A percentile compares a stretch with the other conserved stretches of the same genome.
phyloP scores from a whole-genome alignment of 2,797 vertebrate species.

The Buceros bicornis region DNA sequence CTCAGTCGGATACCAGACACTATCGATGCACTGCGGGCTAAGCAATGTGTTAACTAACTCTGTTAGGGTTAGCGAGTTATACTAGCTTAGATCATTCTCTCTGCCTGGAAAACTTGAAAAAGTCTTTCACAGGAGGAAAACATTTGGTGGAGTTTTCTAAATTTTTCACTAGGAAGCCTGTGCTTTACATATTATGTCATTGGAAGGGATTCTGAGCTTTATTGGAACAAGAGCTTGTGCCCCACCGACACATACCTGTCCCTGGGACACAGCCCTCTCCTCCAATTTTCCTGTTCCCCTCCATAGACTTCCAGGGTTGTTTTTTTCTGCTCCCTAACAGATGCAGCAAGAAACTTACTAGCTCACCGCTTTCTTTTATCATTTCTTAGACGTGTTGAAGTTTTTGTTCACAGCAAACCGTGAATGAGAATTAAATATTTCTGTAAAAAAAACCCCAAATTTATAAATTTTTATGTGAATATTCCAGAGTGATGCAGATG shows the following conservation, averaged over 20 bases:
- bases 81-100: background rate
- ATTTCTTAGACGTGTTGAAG: slow-evolving; percentile 43
- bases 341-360: slow-evolving; percentile 43
- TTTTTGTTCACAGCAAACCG: slow-evolving; percentile 40
- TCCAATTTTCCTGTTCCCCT: background rate
- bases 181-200: background rate
- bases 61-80: background rate
- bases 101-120: background rate
- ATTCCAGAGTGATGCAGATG: slow-evolving; percentile 37
- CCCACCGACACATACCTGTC: background rate
- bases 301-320: background rate
- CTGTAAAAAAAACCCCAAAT: background rate
- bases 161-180: background rate
- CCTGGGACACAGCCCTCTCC: background rate
- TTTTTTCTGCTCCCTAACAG: background rate
- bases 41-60: background rate
- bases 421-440: slow-evolving; percentile 35
- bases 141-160: background rate
- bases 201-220: background rate
- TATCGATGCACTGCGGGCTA: background rate
- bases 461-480: slow-evolving; percentile 31
- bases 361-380: slow-evolving; percentile 15
- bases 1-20: background rate
- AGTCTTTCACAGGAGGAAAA: background rate
- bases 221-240: background rate